A percentile compares a stretch with the other conserved stretches of the same genome.
These are phyloP conservation scores for Chiloscyllium plagiosum DNA, from an alignment of 2,113 vertebrate genomes.

Conservation along the genomic window DNA sequence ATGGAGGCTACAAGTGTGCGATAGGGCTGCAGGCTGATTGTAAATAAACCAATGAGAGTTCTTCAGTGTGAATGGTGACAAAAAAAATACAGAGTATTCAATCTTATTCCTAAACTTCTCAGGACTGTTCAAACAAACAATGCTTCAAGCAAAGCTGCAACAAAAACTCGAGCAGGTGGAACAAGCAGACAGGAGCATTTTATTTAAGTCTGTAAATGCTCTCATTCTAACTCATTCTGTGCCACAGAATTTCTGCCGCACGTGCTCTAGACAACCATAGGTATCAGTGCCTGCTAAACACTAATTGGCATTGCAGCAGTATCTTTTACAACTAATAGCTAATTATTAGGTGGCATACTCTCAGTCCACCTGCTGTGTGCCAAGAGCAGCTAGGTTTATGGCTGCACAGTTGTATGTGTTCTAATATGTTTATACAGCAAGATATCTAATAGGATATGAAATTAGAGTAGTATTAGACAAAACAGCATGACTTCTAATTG, in stretches of 20 bases:
- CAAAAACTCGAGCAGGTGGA: background rate
- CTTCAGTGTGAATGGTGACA: background rate
- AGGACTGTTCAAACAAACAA: background rate
- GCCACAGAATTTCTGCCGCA: background rate
- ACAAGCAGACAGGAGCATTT: background rate
- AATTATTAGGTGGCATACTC: slow-evolving; percentile 21
- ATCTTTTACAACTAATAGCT: slow-evolving; percentile 5
- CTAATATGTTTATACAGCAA: slow-evolving; percentile 35
- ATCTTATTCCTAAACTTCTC: background rate
- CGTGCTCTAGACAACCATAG: background rate
- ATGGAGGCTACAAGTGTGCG: background rate
- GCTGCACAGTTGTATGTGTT: background rate
- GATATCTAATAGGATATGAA: background rate
- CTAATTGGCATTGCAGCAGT: background rate
- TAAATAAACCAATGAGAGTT: background rate
- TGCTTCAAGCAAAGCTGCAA: background rate
- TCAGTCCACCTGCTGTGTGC: slow-evolving; percentile 13
- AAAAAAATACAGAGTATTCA: background rate
- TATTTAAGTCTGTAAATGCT: background rate
- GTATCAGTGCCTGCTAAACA: background rate
- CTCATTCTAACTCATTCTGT: background rate
- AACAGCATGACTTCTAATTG: slow-evolving; percentile 22
- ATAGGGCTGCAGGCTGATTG: background rate
- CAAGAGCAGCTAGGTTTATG: background rate
- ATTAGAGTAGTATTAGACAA: slow-evolving; percentile 3